Evolutionary conservation across 2,797 vertebrate species (phyloP).

Genomic region (Ctenosaura bakeri): DNA sequence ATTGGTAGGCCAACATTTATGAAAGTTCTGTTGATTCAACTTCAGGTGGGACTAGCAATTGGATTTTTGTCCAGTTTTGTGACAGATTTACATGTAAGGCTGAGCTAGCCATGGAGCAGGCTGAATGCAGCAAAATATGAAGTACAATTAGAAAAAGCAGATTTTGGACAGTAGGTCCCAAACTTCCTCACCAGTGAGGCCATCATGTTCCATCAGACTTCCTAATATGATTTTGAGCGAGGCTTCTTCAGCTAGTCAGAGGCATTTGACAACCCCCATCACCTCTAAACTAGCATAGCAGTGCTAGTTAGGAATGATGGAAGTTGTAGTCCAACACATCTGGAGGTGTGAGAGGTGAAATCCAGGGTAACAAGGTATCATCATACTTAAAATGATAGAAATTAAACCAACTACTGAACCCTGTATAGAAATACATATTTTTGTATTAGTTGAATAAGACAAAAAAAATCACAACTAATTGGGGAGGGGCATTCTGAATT

Average conservation of each 20-base stretch:
- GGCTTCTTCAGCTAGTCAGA: neutral
- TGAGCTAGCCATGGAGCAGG: neutral
- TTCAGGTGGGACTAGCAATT: no score
- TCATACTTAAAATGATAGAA: neutral
- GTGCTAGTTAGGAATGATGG: neutral
- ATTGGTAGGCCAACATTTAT: no score
- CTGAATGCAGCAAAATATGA: neutral
- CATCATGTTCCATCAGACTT: neutral
- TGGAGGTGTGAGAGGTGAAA: neutral
- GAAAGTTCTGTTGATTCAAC: no score
- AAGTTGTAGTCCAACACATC: neutral
- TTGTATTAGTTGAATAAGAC: conserved; percentile 29
- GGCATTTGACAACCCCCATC: neutral
- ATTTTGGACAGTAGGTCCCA: neutral
- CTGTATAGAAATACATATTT: conserved; percentile 2
- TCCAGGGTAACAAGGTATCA: neutral
- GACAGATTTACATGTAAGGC: neutral
- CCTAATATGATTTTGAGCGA: neutral
- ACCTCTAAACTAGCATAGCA: no score
- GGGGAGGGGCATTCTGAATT: conserved; percentile 35
- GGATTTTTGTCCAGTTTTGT: neutral
- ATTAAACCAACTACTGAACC: neutral
- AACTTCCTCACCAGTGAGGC: neutral
- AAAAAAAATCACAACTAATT: conserved; percentile 38
- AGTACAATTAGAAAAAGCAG: neutral